These are phyloP conservation scores for Pristionchus japonicus DNA, from an alignment of 2,888 invertebrate species.

Conservation along the genomic window DNA sequence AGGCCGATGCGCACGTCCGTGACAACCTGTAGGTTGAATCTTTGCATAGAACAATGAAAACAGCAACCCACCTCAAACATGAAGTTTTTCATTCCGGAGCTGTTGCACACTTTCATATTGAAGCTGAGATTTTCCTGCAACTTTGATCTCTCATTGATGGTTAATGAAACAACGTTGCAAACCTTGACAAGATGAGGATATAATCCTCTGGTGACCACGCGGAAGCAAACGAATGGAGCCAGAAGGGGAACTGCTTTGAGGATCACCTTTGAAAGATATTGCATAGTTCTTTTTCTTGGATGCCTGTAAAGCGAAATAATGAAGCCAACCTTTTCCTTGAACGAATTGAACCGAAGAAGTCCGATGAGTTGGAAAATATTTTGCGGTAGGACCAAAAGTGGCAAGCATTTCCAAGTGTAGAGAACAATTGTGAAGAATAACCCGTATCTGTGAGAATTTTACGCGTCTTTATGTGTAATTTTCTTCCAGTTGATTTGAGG, in stretches of 20 bases:
- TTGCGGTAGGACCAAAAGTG: constrained; percentile 73
- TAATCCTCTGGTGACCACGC: constrained; percentile 93
- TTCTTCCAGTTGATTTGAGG: too few species aligned
- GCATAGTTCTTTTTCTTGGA: too few species aligned
- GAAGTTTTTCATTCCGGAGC: neutral
- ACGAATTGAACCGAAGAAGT: constrained; percentile 90
- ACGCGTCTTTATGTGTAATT: too few species aligned
- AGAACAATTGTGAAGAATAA: neutral
- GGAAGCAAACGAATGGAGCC: constrained; percentile 93
- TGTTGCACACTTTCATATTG: neutral
- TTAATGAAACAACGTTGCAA: constrained; percentile 81
- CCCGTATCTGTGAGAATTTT: neutral
- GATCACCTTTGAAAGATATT: constrained; percentile 50
- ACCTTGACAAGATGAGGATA: constrained; percentile 89
- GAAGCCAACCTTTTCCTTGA: constrained; percentile 86
- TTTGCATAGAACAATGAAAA: neutral
- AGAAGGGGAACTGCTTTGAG: constrained; percentile 88
- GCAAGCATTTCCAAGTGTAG: neutral
- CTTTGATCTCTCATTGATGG: neutral
- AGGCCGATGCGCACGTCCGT: constrained; percentile 78
- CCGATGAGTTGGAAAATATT: constrained; percentile 73
- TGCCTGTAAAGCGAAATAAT: neutral
- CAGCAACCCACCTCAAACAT: neutral
- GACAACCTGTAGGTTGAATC: neutral
- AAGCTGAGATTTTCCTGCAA: neutral